Base-by-base conservation (phyloP, 2,113 vertebrate species). In the Xenus cinereus region DNA sequence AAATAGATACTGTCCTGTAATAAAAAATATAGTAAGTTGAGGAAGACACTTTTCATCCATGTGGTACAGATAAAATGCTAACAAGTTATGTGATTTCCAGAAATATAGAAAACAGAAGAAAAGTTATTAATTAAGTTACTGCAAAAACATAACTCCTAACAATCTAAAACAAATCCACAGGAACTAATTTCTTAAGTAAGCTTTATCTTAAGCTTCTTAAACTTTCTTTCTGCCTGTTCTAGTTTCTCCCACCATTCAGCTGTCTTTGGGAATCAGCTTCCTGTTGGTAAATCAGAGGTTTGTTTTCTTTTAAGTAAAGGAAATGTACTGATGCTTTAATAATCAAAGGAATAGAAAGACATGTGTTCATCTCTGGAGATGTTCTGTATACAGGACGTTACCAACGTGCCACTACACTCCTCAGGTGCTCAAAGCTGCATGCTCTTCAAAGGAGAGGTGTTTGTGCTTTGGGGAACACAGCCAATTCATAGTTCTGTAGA, bases 391-490 rank as follows among this genome's bases (percentile, higher is more conserved):
- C 4, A 78, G 48, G 18, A 28, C n/a, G 3, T 75, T 75, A 35
- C 15, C 30, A 56, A 41, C 1, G 4, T 20, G 8, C 13, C 30
- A 13, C 10, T 46, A 39, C 4, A 56, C 10, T 90, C 32, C 26
- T 84, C 14, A 37, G 45, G 35, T 73, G 3, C 30, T 83, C 2
- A 4, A 54, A 83, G 57, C 11, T 26, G 1, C 23, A 30, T 17
- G 26, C 6, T 60, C 15, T 86, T 68, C 50, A 59, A 24, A 53
- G 9, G 2, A 66, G 8, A 63, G 1, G 2, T 32, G 24, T 78
- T 73, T 48, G 7, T 6, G 14, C 9, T 72, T 13, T 18, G 17
- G 21, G 0, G 0, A 76, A 6, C 8, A 57, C 27, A 79, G 4
- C 4, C 8, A 21, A 12, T 56, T 73, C 12, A 5, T 41, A 8